These are phyloP conservation scores for Rhadina sibilatrix DNA, from an alignment of 2,113 vertebrate species.

Conservation along the genomic window DNA sequence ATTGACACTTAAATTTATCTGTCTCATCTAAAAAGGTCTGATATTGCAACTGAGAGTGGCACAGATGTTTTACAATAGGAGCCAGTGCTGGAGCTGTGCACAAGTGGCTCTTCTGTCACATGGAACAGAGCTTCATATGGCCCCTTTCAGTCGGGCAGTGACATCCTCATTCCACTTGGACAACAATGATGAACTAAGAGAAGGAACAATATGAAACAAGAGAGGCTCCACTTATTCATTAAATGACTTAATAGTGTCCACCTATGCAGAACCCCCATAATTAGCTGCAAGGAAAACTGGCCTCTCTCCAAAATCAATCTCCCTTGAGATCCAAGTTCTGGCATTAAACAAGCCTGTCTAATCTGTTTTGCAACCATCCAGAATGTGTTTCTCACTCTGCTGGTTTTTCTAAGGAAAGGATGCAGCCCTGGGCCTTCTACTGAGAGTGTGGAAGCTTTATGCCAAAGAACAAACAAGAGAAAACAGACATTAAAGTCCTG, in stretches of 20 bases:
- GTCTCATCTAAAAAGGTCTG: background rate
- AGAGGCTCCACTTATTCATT: background rate
- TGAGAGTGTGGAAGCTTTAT: background rate
- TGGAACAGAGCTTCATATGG: background rate
- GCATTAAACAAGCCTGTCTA: background rate
- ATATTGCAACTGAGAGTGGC: background rate
- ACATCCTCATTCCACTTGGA: background rate
- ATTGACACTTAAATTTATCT: background rate
- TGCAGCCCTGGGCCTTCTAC: background rate
- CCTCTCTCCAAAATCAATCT: background rate
- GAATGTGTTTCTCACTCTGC: background rate
- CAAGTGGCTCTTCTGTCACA: background rate
- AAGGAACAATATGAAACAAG: background rate
- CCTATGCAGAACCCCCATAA: background rate
- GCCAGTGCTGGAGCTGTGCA: background rate
- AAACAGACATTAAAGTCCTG: conserved; percentile 42
- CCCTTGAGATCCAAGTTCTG: background rate
- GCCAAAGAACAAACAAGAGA: conserved; percentile 39
- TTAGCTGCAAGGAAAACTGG: background rate
- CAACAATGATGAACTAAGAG: background rate
- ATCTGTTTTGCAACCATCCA: background rate
- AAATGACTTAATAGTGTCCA: background rate
- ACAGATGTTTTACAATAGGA: background rate
- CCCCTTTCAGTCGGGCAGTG: accelerated
- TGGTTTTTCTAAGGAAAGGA: background rate